These are phyloP conservation scores for Basileuterus tristriatus DNA, from an alignment of 2,797 vertebrate species.

Conservation along the genomic window DNA sequence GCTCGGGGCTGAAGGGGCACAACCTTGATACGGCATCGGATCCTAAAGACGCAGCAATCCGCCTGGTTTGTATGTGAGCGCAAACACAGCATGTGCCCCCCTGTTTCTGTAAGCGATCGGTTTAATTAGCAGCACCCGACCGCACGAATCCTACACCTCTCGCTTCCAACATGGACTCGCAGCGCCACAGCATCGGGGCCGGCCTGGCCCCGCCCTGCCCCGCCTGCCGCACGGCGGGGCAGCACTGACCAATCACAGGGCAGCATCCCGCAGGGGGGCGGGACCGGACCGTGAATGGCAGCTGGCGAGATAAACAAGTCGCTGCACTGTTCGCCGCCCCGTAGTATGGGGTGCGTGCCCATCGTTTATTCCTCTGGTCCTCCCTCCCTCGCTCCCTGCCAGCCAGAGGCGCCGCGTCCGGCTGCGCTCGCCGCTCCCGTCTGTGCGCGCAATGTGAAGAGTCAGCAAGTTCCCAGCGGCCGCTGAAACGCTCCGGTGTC, in stretches of 20 bases:
- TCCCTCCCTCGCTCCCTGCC: not conserved
- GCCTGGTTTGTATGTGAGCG: rapidly evolving
- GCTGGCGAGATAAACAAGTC: slow-evolving; percentile 57
- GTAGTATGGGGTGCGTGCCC: rapidly evolving
- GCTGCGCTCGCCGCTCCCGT: not conserved
- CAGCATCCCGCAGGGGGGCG: not conserved
- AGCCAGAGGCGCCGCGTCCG: not conserved
- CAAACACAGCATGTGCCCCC: rapidly evolving
- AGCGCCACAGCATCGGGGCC: rapidly evolving
- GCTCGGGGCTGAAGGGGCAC: not conserved
- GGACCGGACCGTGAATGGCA: not conserved
- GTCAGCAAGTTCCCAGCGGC: slow-evolving; percentile 61
- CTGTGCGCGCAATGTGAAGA: slow-evolving; percentile 19
- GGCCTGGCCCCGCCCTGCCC: not conserved
- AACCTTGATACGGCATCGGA: rapidly evolving
- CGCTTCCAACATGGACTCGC: rapidly evolving
- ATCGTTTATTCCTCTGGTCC: rapidly evolving
- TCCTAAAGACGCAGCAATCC: too few species aligned
- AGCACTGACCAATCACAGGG: not conserved
- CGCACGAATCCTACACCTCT: rapidly evolving
- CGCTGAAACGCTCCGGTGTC: not conserved
- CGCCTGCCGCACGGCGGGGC: not conserved
- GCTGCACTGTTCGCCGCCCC: not conserved
- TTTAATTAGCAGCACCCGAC: rapidly evolving
- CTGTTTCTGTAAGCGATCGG: rapidly evolving